Base-by-base conservation (phyloP, 2,797 vertebrate species). In the Acipenser oxyrinchus region DNA sequence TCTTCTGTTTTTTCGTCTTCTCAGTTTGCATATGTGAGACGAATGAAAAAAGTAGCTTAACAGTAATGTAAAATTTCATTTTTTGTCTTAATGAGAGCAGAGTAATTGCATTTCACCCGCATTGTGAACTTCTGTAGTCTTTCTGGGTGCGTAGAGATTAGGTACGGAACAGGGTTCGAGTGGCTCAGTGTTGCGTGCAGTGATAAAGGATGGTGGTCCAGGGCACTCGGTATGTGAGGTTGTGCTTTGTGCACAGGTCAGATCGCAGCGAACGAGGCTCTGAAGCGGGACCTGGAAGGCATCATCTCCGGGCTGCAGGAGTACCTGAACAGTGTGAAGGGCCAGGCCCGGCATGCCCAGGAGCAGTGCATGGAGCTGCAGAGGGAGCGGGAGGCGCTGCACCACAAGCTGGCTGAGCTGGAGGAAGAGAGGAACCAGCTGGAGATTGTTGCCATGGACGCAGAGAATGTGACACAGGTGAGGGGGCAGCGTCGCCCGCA, bases 291-390 rank as follows among this genome's bases (percentile, higher is more conserved):
- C 70, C 75, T 97, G 71, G 90, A 95, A 82, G 87, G 87, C 7
- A 85, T 96, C 69, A 93, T 96, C 69, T 68, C 8, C 60, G 93
- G 94, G 6, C 82, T 98, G 23, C 94, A 96, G 74, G 90, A 94
- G n/a, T 94, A 96, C 67, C 82, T 98, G 76, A 77, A 83, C 60
- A 85, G 86, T 1, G 80, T 95, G 50, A 94, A 92, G 74, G 76
- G 81, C 55, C 89, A 95, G 82, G 90, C 91, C 55, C 73, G 68
- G 50, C 81, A 74, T 37, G 87, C 91, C 67, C 85, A 80, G 62
- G 84, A 84, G 23, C 87, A 92, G 23, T 93, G 91, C 62, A 77
- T 77, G 37, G 81, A 76, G 61, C 74, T 98, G 51, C 83, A 85
- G 77, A 81, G 78, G 10, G 94, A 96, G 61, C 93, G 89, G 13